These are phyloP conservation scores for Procavia capensis DNA, from an alignment of 2,113 vertebrate genomes.

Conservation along the genomic window DNA sequence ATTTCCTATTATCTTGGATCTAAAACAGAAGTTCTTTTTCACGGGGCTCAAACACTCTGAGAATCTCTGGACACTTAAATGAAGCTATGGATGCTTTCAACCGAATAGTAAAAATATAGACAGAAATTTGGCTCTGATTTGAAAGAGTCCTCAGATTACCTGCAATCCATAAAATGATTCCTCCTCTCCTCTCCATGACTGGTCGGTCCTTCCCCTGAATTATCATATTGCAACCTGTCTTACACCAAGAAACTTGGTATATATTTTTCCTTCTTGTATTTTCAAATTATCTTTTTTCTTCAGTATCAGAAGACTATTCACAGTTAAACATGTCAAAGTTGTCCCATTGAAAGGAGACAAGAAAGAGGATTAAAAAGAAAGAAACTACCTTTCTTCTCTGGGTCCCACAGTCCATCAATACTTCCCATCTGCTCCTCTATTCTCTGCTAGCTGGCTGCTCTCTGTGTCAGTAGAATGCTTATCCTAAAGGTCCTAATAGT, in stretches of 20 bases:
- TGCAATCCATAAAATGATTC: neutral
- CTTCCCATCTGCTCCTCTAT: fast-evolving
- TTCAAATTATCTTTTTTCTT: neutral
- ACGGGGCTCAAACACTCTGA: neutral
- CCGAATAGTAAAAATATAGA: fast-evolving
- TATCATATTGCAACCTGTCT: neutral
- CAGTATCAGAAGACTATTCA: neutral
- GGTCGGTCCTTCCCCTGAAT: too few species aligned
- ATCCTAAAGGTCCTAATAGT: neutral
- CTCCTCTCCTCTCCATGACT: fast-evolving
- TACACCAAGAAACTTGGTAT: neutral
- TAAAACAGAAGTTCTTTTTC: neutral
- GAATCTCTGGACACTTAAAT: neutral
- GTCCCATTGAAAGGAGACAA: neutral
- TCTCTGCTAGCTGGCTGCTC: fast-evolving
- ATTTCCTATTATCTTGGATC: neutral
- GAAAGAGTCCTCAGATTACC: neutral
- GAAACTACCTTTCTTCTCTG: fast-evolving
- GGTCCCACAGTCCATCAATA: fast-evolving
- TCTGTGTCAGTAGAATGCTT: fast-evolving
- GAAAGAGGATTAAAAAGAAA: neutral
- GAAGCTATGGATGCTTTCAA: fast-evolving
- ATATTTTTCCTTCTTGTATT: neutral
- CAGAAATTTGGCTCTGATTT: neutral
- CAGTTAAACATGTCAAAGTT: neutral